Evolutionary conservation across 1,140 invertebrate genomes (phyloP).

Genomic region (fruit fly (Drosophila melanogaster)): DNA sequence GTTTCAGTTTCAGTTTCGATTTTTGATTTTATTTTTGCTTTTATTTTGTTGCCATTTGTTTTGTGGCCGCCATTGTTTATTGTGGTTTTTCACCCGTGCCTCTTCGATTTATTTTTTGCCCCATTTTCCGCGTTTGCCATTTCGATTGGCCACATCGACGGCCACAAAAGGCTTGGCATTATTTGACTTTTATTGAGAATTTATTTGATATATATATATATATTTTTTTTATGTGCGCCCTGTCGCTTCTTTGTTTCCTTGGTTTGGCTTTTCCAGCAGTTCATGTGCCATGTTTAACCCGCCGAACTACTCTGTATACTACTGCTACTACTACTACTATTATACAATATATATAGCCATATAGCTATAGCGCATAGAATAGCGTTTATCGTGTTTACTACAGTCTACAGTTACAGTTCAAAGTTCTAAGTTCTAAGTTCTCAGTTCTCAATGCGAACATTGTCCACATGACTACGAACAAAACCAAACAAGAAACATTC

Average conservation of each 20-base stretch:
- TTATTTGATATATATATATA: constrained; percentile 45
- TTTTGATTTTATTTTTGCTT: constrained; percentile 16
- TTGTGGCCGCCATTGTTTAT: constrained; percentile 56
- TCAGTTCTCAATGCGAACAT: constrained; percentile 53
- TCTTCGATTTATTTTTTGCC: constrained; percentile 1
- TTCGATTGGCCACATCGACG: constrained; percentile 35
- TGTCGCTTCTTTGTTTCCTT: constrained; percentile 20
- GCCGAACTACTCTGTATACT: constrained; percentile 33
- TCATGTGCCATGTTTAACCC: constrained; percentile 48
- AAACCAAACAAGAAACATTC: constrained; percentile 57
- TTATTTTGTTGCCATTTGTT: constrained; percentile 34
- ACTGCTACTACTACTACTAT: neutral
- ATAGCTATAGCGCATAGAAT: constrained; percentile 68
- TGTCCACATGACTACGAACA: constrained; percentile 32
- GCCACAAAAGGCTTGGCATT: constrained; percentile 43
- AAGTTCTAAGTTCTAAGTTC: constrained; percentile 48
- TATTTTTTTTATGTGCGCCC: constrained; percentile 6
- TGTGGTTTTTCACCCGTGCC: constrained; percentile 47
- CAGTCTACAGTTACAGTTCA: constrained; percentile 47
- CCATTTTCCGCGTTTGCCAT: constrained; percentile 32
- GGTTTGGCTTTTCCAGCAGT: constrained; percentile 37
- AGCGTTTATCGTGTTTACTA: constrained; percentile 61
- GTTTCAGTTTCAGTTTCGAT: constrained; percentile 20
- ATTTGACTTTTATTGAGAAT: constrained; percentile 54
- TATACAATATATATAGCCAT: constrained; percentile 45